These are phyloP conservation scores for Chaetodon trifasciatus DNA, from an alignment of 2,797 vertebrate species.

Conservation along the genomic window DNA sequence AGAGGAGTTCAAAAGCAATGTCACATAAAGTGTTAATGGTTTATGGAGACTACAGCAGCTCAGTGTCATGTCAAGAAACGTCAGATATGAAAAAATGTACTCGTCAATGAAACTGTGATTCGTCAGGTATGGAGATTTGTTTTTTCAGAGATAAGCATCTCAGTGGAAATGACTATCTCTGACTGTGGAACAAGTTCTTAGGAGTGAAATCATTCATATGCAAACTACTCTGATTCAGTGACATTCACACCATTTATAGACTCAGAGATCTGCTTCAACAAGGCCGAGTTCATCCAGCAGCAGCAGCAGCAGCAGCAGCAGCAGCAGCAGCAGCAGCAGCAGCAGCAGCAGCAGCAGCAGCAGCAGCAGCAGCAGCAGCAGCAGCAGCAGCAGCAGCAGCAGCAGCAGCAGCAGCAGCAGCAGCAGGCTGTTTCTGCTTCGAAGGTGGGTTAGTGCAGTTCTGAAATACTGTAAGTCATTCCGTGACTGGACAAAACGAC, in stretches of 20 bases:
- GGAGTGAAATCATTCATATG: constrained; percentile 24
- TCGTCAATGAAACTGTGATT: too few species aligned
- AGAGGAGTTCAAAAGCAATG: constrained; percentile 2
- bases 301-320: too few species aligned
- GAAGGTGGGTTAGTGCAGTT: background rate
- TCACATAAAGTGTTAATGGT: background rate
- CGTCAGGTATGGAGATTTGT: too few species aligned
- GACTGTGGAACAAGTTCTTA: constrained; percentile 13
- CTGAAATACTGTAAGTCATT: constrained; percentile 21
- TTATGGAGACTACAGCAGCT: background rate
- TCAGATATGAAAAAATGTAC: background rate
- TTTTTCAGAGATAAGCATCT: constrained; percentile 5
- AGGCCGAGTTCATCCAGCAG: background rate
- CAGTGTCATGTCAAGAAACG: background rate
- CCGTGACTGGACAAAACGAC: background rate
- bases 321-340: too few species aligned
- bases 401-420: too few species aligned
- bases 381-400: too few species aligned
- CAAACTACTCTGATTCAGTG: constrained; percentile 11
- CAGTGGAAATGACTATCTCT: constrained; percentile 21
- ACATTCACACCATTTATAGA: constrained; percentile 22
- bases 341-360: too few species aligned
- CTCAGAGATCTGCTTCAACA: constrained; percentile 3
- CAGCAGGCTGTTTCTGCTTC: background rate
- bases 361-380: too few species aligned